Evolutionary conservation across 2,888 invertebrate genomes (phyloP).

Genomic region (Cheilosia impressa): DNA sequence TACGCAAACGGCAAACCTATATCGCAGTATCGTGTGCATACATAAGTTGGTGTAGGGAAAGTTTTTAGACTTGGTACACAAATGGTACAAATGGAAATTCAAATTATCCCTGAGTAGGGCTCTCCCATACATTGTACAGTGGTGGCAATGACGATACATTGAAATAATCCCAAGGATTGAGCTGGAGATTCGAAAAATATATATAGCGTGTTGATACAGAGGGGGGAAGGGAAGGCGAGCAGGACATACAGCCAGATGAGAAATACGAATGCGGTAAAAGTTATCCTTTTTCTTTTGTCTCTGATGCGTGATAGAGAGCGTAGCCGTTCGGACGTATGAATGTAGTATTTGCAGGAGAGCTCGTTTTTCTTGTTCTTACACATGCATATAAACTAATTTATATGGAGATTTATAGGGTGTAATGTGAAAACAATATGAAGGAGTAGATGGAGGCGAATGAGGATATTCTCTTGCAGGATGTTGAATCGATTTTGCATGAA

Average conservation of each 20-base stretch:
- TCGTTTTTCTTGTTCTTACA: constrained; percentile 12
- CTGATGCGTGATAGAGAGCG: constrained; percentile 55
- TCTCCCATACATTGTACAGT: not conserved
- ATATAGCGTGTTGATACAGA: constrained; percentile 16
- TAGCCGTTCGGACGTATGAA: constrained; percentile 19
- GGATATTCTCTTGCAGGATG: constrained; percentile 22
- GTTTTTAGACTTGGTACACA: constrained; percentile 71
- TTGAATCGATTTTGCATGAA: constrained; percentile 65
- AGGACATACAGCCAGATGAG: constrained; percentile 53
- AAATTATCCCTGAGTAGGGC: constrained; percentile 62
- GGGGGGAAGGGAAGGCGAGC: not conserved
- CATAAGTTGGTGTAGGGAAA: constrained; percentile 35
- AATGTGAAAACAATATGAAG: constrained; percentile 69
- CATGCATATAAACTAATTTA: constrained; percentile 62
- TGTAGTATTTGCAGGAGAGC: constrained; percentile 34
- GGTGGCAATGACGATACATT: constrained; percentile 59
- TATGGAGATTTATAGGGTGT: constrained; percentile 70
- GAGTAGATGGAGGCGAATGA: not conserved
- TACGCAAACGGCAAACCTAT: not conserved
- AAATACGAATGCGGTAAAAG: constrained; percentile 67
- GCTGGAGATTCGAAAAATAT: constrained; percentile 53
- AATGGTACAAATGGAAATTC: constrained; percentile 72
- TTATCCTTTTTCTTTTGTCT: constrained; percentile 62
- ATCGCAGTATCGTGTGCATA: constrained; percentile 4
- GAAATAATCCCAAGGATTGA: constrained; percentile 69